A percentile compares a stretch with the other conserved stretches of the same genome.
Evolutionary conservation across 2,888 invertebrate species (phyloP).

Genomic region (Petrolisthes manimaculis): DNA sequence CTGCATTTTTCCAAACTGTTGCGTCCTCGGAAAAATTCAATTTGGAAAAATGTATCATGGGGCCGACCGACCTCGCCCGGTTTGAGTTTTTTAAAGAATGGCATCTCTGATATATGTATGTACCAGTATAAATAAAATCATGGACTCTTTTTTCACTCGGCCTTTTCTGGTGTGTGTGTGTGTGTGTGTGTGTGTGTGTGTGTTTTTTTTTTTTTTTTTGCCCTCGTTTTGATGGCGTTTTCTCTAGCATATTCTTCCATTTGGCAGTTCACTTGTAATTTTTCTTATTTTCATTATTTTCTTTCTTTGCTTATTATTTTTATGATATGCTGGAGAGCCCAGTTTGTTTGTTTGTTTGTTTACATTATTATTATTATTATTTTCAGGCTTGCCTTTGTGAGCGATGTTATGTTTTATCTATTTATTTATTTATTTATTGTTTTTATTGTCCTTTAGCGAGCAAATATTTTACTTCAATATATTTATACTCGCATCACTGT

Average conservation of each 20-base stretch:
- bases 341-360: no score
- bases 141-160: conserved; percentile 9
- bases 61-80: not conserved
- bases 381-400: no score
- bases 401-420: no score
- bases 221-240: no score
- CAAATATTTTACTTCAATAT: no score
- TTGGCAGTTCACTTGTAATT: not conserved
- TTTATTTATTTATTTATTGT: no score
- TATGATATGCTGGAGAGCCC: no score
- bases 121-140: conserved; percentile 5
- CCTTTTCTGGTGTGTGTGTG: not conserved
- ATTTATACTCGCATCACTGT: no score
- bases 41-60: conserved; percentile 41
- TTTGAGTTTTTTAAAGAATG: conserved; percentile 24
- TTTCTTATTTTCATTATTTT: not conserved
- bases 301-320: no score
- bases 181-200: not conserved
- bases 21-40: conserved; percentile 36
- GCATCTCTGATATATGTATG: conserved; percentile 30
- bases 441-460: no score
- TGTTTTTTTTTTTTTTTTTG: not conserved
- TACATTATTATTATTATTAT: no score
- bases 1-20: conserved; percentile 50
- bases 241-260: no score